A percentile compares a stretch with the other conserved stretches of the same genome.
Conservation (phyloP, 2,797 vertebrate genomes). For the Triplophysa bombifrons region DNA sequence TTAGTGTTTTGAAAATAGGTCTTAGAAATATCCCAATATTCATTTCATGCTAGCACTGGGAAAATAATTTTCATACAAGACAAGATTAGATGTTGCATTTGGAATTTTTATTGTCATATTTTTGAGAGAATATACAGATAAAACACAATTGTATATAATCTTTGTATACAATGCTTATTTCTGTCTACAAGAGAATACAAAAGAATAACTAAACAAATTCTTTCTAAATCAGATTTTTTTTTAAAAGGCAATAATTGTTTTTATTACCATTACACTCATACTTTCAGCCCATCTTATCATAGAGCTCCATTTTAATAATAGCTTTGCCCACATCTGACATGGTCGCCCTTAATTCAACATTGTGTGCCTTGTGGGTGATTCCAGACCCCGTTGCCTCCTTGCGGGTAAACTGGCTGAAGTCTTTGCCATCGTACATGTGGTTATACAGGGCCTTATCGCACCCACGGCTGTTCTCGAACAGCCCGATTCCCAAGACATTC, state of each 20-base stretch:
- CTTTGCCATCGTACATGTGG: conserved; percentile 70
- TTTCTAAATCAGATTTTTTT: too few relatives aligned
- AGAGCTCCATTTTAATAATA: conserved; percentile 73
- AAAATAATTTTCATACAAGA: too few relatives aligned
- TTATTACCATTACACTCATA: background rate
- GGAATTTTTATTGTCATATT: background rate
- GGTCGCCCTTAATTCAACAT: conserved; percentile 68
- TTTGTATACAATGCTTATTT: too few relatives aligned
- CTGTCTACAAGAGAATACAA: background rate
- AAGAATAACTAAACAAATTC: background rate
- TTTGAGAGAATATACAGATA: background rate
- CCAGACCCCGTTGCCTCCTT: conserved; percentile 57
- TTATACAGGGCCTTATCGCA: conserved; percentile 72
- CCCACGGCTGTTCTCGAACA: conserved; percentile 55
- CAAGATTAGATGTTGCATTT: too few relatives aligned
- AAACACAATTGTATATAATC: background rate
- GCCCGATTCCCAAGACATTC: conserved; percentile 48
- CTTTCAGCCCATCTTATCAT: conserved; percentile 65
- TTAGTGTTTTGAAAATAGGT: background rate
- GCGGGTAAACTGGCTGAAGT: conserved; percentile 59
- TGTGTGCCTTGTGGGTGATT: conserved; percentile 38
- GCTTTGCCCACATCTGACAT: conserved; percentile 72
- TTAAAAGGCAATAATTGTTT: too few relatives aligned
- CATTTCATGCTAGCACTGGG: too few relatives aligned
- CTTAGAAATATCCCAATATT: background rate